phyloP scores from a whole-genome alignment of 2,797 vertebrate species.

The Hephaestus fuliginosus region DNA sequence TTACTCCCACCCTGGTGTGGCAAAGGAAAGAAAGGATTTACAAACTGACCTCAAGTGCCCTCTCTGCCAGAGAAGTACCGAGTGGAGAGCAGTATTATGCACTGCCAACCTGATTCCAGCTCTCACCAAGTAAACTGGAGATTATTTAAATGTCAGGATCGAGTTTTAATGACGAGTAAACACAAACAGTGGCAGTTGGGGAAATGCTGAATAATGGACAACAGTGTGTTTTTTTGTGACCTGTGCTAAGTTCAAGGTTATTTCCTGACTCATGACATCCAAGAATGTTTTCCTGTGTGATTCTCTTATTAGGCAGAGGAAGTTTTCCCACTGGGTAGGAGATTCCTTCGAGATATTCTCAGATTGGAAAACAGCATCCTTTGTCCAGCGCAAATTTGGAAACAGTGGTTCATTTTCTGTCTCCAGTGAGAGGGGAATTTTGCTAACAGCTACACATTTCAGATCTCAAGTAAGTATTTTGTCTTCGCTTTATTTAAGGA shows the following conservation, averaged over 20 bases:
- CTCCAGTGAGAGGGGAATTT: constrained; percentile 4
- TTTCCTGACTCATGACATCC: constrained; percentile 30
- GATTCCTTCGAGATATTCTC: constrained; percentile 23
- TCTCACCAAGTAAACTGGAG: constrained; percentile 38
- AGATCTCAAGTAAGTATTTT: constrained; percentile 17
- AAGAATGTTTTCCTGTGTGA: constrained; percentile 12
- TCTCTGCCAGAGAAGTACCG: constrained; percentile 25
- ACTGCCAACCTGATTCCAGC: constrained; percentile 39
- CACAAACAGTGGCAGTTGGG: neutral
- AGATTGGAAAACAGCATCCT: constrained; percentile 40
- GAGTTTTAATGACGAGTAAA: constrained; percentile 41
- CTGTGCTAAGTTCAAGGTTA: constrained; percentile 20
- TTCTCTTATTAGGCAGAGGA: constrained; percentile 10
- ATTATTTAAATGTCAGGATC: constrained; percentile 54
- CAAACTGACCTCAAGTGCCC: constrained; percentile 60
- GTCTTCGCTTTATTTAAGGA: constrained; percentile 36
- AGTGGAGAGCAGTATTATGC: constrained; percentile 46
- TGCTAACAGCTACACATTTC: constrained; percentile 28
- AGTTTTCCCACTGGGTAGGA: constrained; percentile 18
- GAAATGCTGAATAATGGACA: neutral
- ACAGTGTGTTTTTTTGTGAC: neutral
- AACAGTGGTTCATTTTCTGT: constrained; percentile 31
- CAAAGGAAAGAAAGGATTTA: constrained; percentile 59
- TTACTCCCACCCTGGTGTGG: constrained; percentile 47
- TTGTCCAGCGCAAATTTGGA: constrained; percentile 17